Base-by-base conservation (phyloP, 1,140 invertebrate species). In the Pteromalus puparum region DNA sequence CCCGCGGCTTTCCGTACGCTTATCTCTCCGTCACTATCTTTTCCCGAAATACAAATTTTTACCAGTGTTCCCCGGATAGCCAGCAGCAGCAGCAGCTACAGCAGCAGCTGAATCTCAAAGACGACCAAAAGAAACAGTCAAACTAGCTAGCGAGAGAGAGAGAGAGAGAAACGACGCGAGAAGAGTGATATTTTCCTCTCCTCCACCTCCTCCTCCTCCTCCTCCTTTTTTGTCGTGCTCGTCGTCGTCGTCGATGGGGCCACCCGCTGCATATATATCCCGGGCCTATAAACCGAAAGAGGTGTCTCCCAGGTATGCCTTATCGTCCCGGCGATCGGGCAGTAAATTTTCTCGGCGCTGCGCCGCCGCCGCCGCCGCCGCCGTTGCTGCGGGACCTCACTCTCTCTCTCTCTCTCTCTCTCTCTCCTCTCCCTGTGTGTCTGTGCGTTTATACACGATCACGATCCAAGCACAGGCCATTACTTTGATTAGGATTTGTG, bases 271-370 rank as follows among this genome's bases (percentile, higher is more conserved):
- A 85, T 78, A 82, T 73, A 72, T 73, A 72, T 74, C 65, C 74
- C 68, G 46, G 80, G 79, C 74, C 84, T 85, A 82, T 85, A 85
- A 85, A 85, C 84, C 84, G 84, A 82, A 85, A 82, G 84, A 85
- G 84, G 84, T 85, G 84, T 85, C 80, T 85, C 80, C 61, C 84
- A 82, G 80, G 80, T 85, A 82, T 79, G 75, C 46, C 84, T 85
- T 85, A 85, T 85, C 84, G 28, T 73, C 15, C 74, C 7, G 18
- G 2, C 74, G 74, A 85, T 85, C 84, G 34, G 75, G 74, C 75
- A 81, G 80, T 85, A 85, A 85, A 85, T 85, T 85, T 82, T 70
- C 38, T 79, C 21, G 26, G 73, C 80, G 38, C 84, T 24, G 72
- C n/a, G n/a, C n/a, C n/a, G n/a, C n/a, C n/a, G n/a, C n/a, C n/a